Evolutionary conservation across 2,113 vertebrate species (phyloP).

Genomic region (Odocoileus hemionus): DNA sequence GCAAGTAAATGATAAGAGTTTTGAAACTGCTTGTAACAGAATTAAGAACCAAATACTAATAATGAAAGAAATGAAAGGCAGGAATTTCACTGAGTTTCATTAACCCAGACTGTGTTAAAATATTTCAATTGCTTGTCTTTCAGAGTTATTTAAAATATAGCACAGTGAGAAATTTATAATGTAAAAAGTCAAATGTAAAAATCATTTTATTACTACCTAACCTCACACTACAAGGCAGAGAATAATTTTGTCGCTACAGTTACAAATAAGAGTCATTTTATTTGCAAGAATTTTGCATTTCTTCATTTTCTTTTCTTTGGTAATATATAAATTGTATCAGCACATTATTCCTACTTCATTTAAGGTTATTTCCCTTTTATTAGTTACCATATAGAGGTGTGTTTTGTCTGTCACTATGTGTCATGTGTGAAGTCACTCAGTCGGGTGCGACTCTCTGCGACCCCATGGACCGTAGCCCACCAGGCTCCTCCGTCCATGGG

Average conservation of each 20-base stretch:
- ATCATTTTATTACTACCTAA: not conserved
- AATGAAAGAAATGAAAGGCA: not conserved
- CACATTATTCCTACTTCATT: not conserved
- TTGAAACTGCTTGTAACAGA: not conserved
- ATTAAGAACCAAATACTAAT: not conserved
- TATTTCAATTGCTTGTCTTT: conserved; percentile 1
- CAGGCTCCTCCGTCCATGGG: too few species aligned
- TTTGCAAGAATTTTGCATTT: not conserved
- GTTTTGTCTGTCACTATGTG: not conserved
- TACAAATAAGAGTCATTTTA: not conserved
- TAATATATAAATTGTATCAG: not conserved
- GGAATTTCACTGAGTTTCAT: not conserved
- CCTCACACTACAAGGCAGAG: not conserved
- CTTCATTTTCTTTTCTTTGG: not conserved
- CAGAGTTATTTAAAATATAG: not conserved
- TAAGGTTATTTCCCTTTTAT: not conserved
- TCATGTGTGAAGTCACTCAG: too few species aligned
- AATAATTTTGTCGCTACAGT: not conserved
- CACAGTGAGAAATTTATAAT: not conserved
- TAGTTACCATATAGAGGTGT: not conserved
- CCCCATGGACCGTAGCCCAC: too few species aligned
- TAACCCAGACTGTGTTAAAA: conserved; percentile 15
- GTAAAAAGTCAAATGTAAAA: conserved; percentile 4
- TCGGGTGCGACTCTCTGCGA: too few species aligned
- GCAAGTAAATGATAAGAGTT: not conserved